phyloP scores from a whole-genome alignment of 2,797 vertebrate genomes.

The Hemitrygon akajei region DNA sequence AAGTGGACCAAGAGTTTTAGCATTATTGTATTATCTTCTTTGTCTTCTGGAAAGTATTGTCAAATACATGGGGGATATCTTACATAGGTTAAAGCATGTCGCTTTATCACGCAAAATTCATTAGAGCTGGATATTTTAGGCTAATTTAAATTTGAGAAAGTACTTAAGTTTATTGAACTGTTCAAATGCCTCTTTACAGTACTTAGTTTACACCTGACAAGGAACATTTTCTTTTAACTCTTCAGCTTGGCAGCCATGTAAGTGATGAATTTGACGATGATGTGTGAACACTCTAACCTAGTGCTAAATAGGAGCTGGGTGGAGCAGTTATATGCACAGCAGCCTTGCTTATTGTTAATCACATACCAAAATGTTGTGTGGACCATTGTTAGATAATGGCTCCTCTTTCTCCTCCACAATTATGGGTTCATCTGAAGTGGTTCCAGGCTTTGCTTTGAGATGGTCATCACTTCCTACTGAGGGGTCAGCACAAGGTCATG shows the following conservation, averaged over 20 bases:
- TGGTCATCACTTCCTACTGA: slow-evolving; percentile 42
- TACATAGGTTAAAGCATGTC: neutral
- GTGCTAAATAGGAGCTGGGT: slow-evolving; percentile 37
- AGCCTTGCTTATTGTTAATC: slow-evolving; percentile 41
- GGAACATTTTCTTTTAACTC: slow-evolving; percentile 29
- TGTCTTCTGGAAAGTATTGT: neutral
- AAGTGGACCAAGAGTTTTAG: neutral
- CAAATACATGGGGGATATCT: neutral
- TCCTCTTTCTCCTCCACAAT: slow-evolving; percentile 42
- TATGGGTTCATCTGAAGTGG: slow-evolving; percentile 38
- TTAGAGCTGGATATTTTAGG: neutral
- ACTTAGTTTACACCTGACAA: neutral
- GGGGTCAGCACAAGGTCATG: slow-evolving; percentile 55
- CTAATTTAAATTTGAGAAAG: slow-evolving; percentile 15
- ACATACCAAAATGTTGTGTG: neutral
- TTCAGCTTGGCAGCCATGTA: neutral
- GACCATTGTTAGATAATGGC: slow-evolving; percentile 36
- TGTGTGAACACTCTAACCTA: slow-evolving; percentile 14
- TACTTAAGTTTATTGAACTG: slow-evolving; percentile 18
- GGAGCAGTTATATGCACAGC: slow-evolving; percentile 43
- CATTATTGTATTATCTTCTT: neutral
- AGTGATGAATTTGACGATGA: slow-evolving; percentile 30
- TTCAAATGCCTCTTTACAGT: neutral
- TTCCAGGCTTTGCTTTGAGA: slow-evolving; percentile 49
- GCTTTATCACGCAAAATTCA: neutral